Percentiles rank a stretch among this genome's conserved stretches.
These are phyloP conservation scores for Muraenolepis orangiensis DNA, from an alignment of 2,797 vertebrate genomes.

Conservation along the genomic window DNA sequence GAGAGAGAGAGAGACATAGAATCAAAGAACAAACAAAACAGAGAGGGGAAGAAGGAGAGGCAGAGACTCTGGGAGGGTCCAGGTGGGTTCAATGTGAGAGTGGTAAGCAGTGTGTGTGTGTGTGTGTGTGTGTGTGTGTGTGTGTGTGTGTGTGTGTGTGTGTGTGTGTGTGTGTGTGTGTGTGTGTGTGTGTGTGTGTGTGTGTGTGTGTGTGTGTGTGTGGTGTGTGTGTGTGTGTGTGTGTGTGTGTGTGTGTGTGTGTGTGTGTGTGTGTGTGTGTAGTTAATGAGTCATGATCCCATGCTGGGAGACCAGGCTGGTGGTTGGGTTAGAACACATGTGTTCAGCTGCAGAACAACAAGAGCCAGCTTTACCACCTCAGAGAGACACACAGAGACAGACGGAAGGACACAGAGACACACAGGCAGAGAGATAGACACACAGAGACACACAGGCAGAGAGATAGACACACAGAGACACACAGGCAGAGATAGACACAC, in stretches of 20 bases:
- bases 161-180: too few species aligned
- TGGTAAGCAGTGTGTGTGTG: slow-evolving; percentile 21
- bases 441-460: not conserved
- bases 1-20: not conserved
- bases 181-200: too few species aligned
- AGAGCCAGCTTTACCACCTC: not conserved
- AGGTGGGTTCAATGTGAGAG: slow-evolving; percentile 55
- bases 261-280: too few species aligned
- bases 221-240: too few species aligned
- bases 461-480: not conserved
- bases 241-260: too few species aligned
- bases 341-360: slow-evolving; percentile 40
- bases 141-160: too few species aligned
- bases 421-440: too few species aligned
- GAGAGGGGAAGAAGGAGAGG: too few species aligned
- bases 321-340: slow-evolving; percentile 54
- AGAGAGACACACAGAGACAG: not conserved
- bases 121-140: too few species aligned
- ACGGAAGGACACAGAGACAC: not conserved
- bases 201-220: too few species aligned
- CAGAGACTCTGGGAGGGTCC: slow-evolving; percentile 2
- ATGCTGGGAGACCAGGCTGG: slow-evolving; percentile 60
- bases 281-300: slow-evolving; percentile 61
- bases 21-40: too few species aligned
- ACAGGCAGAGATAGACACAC: not conserved